These are phyloP conservation scores for Notiomystis cincta DNA, from an alignment of 2,113 vertebrate genomes.

Conservation along the genomic window DNA sequence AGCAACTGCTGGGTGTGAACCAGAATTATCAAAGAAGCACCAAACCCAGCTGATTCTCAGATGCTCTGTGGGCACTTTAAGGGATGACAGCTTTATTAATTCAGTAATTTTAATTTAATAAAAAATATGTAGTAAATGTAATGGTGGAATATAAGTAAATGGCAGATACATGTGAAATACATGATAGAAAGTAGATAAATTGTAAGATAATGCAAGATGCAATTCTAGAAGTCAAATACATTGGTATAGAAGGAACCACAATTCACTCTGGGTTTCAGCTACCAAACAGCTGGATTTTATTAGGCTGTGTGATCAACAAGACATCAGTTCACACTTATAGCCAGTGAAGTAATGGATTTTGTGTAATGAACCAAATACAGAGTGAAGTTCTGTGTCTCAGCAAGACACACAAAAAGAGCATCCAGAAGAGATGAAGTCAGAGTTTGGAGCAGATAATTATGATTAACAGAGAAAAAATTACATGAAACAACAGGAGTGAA, in stretches of 20 bases:
- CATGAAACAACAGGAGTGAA: neutral
- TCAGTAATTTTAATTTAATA: neutral
- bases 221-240: neutral
- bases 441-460: neutral
- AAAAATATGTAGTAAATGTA: neutral
- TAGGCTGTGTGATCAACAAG: neutral
- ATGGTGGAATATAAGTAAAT: neutral
- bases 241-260: neutral
- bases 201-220: neutral
- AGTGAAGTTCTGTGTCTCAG: neutral
- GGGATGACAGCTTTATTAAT: neutral
- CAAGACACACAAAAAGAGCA: neutral
- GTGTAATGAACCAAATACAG: neutral
- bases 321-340: neutral
- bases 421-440: neutral
- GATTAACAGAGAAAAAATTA: neutral
- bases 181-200: neutral
- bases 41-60: neutral
- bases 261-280: neutral
- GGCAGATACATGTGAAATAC: neutral
- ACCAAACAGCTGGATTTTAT: neutral
- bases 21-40: neutral
- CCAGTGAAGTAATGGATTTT: neutral
- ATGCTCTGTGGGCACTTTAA: neutral
- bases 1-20: neutral